Evolutionary conservation across 2,797 vertebrate species (phyloP).

Genomic region (Premnoplex brunnescens): DNA sequence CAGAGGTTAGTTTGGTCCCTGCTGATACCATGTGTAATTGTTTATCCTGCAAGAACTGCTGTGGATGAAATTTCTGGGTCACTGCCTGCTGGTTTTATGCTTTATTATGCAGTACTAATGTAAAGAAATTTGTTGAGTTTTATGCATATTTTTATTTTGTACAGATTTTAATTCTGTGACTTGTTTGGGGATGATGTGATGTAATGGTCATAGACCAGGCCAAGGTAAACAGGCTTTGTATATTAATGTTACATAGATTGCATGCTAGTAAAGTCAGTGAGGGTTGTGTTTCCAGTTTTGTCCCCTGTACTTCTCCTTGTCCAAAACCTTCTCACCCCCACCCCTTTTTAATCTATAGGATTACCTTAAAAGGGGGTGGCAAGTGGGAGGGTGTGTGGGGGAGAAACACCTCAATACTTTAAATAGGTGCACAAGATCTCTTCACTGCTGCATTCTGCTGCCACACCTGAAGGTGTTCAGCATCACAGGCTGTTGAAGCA

Average conservation of each 20-base stretch:
- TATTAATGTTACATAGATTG: constrained; percentile 80
- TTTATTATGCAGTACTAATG: constrained; percentile 73
- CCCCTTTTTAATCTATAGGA: not conserved
- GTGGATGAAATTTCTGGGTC: constrained; percentile 15
- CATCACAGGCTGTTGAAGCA: not conserved
- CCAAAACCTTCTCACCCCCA: not conserved
- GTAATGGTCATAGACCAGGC: constrained; percentile 68
- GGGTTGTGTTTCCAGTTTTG: constrained; percentile 66
- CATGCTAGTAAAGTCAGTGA: constrained; percentile 82
- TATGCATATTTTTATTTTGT: constrained; percentile 67
- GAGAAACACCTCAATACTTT: not conserved
- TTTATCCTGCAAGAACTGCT: not conserved
- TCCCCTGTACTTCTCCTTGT: constrained; percentile 45
- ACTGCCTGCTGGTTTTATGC: constrained; percentile 33
- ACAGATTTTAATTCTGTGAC: constrained; percentile 64
- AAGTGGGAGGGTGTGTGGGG: not conserved
- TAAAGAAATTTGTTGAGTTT: constrained; percentile 51
- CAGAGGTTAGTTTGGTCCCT: not conserved
- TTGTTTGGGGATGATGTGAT: constrained; percentile 71
- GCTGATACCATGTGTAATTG: not conserved
- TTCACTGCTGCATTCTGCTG: not conserved
- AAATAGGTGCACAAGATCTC: not conserved
- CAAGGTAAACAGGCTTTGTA: constrained; percentile 75
- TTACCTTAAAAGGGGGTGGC: not conserved
- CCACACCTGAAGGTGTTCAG: not conserved